Base-by-base conservation (phyloP, 2,888 invertebrate genomes). In the Hydraecia micacea region DNA sequence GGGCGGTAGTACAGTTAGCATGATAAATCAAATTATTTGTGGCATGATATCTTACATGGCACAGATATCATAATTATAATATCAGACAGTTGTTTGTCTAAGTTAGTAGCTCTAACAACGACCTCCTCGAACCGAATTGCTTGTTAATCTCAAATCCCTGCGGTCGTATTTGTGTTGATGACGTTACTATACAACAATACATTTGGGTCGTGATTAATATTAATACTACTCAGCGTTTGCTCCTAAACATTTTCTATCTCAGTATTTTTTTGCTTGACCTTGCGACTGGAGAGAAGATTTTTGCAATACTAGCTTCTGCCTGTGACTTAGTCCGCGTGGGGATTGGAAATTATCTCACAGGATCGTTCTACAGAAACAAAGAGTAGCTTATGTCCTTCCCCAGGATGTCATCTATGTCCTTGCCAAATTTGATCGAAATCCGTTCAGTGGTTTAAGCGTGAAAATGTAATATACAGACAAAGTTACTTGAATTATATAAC, bases 121-220 rank as follows among this genome's bases (percentile, higher is more conserved):
- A 73, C 25, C 62, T 49, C 36, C 46, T 60, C 52, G 68, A 62
- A 73, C 65, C 21, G 62, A 55, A 81, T 58, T 68, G 62, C 63
- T 81, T 74, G 72, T 79, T 86, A 75, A 81, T 79, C 71, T 65
- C 8, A 66, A 82, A 75, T 75, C 84, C 62, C 77, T 58, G 7
- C n/a, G 74, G 79, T 7, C 32, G 72, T 79, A 75, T 80, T 77
- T 80, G 84, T 77, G 60, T 75, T 82, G 63, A 76, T 75, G 21
- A 66, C 71, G 58, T 76, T 52, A 80, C 65, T 68, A 65, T 52
- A 60, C 28, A 71, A 78, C 79, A 70, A 70, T 78, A 66, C 46
- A 63, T 74, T 60, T 72, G 62, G 46, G 21, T 39, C 55, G 25
- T 65, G 42, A 79, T 75, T 84, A 76, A 80, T 78, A 73, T 67